These are phyloP conservation scores for Protonemura montana DNA, from an alignment of 2,888 invertebrate species.

Conservation along the genomic window DNA sequence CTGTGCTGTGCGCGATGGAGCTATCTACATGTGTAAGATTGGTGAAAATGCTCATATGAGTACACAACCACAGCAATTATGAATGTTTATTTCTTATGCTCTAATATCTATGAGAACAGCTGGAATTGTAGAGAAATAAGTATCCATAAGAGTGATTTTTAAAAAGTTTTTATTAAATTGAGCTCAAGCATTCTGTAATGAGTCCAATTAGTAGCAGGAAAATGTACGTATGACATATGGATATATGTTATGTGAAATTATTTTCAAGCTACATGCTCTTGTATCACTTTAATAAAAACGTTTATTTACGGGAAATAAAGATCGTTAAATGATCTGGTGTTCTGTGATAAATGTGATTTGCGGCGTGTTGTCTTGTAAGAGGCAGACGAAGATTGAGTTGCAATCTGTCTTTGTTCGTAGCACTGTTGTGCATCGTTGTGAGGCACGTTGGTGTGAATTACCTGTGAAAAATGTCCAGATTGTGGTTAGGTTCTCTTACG, in stretches of 20 bases:
- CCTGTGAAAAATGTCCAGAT: not conserved
- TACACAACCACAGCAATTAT: not conserved
- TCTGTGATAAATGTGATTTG: too few relatives aligned
- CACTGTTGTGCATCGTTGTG: not conserved
- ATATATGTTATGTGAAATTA: not conserved
- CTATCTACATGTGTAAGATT: not conserved
- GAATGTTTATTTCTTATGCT: not conserved
- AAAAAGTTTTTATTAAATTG: not conserved
- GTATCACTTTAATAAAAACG: not conserved
- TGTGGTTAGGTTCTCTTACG: too few relatives aligned
- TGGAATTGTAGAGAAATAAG: not conserved
- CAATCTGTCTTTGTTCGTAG: not conserved
- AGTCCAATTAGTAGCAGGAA: not conserved
- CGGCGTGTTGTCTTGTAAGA: too few relatives aligned
- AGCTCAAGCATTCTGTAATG: not conserved
- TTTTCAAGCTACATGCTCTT: not conserved
- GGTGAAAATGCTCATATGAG: not conserved
- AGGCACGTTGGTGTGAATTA: not conserved
- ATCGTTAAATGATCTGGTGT: not conserved
- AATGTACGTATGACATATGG: not conserved
- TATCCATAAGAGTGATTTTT: not conserved
- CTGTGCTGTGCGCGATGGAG: not conserved
- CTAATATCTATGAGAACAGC: not conserved
- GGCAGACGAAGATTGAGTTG: not conserved
- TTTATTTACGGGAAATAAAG: not conserved